Evolutionary conservation across 2,888 invertebrate genomes (phyloP).

Genomic region (Cataglyphis cursor): DNA sequence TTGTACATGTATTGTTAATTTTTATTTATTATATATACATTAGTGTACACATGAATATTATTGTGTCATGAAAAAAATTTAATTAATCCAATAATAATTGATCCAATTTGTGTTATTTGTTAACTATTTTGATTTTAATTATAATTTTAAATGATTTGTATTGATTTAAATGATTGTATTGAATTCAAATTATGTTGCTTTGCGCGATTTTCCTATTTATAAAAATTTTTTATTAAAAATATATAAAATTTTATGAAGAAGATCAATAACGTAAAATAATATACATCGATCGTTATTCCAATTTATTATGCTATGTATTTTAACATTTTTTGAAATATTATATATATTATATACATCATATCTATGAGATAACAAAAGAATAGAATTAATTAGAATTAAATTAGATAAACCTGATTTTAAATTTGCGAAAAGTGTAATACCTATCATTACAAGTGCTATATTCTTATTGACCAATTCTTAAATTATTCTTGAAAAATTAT

Average conservation of each 20-base stretch:
- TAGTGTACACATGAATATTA: not conserved
- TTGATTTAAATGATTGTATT: too few relatives aligned
- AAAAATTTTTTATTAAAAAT: not conserved
- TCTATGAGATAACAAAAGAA: not conserved
- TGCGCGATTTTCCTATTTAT: not conserved
- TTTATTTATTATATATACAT: not conserved
- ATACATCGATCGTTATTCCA: not conserved
- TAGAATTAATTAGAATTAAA: not conserved
- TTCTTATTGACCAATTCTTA: slow-evolving; percentile 13
- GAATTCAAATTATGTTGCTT: not conserved
- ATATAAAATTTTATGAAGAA: not conserved
- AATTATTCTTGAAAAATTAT: not conserved
- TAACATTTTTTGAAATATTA: not conserved
- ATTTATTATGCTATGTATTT: not conserved
- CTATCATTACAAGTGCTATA: not conserved
- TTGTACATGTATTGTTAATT: not conserved
- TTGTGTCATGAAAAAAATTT: not conserved
- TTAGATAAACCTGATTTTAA: not conserved
- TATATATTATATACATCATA: not conserved
- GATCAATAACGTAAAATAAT: not conserved
- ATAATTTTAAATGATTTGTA: not conserved
- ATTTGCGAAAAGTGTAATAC: not conserved
- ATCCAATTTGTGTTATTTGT: not conserved
- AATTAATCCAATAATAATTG: too few relatives aligned
- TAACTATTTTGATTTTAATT: not conserved